Percentiles rank a stretch among this genome's conserved stretches.
Evolutionary conservation across 2,113 vertebrate genomes (phyloP).

Genomic region (Danionella cerebrum): DNA sequence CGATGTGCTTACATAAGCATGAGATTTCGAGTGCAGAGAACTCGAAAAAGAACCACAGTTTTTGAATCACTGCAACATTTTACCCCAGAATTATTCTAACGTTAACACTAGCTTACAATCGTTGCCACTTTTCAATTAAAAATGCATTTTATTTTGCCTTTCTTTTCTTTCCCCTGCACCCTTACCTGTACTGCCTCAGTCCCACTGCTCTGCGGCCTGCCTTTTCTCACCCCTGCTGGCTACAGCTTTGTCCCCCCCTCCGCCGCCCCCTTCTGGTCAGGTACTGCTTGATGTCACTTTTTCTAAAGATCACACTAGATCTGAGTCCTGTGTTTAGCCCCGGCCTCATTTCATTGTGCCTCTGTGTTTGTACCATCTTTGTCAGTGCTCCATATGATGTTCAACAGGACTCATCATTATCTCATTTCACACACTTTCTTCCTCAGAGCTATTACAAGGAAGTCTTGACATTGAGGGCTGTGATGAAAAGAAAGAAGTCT

Average conservation of each 20-base stretch:
- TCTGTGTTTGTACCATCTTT: constrained; percentile 14
- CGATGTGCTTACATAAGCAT: no score
- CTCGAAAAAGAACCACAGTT: no score
- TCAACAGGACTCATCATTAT: background rate
- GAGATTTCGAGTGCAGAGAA: no score
- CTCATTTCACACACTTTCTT: constrained; percentile 1
- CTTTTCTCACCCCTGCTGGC: constrained; percentile 92
- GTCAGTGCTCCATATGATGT: background rate
- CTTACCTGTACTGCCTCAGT: constrained; percentile 56
- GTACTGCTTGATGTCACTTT: constrained; percentile 71
- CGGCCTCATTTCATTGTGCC: background rate
- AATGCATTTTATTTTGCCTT: constrained; percentile 61
- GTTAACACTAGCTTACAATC: constrained; percentile 21
- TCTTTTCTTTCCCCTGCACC: constrained; percentile 40
- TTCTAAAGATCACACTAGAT: background rate
- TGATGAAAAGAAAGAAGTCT: constrained; percentile 1
- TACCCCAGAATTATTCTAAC: background rate
- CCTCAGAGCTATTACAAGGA: constrained; percentile 3
- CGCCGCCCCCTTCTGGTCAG: constrained; percentile 98
- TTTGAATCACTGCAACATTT: no score
- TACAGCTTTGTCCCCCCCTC: constrained; percentile 98
- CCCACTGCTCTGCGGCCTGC: constrained; percentile 93
- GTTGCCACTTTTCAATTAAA: constrained; percentile 54
- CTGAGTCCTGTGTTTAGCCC: background rate
- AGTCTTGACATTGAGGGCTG: background rate